Percentiles rank a stretch among this genome's conserved stretches.
Conservation (phyloP, 2,888 invertebrate genomes). For the Oscheius sp. region DNA sequence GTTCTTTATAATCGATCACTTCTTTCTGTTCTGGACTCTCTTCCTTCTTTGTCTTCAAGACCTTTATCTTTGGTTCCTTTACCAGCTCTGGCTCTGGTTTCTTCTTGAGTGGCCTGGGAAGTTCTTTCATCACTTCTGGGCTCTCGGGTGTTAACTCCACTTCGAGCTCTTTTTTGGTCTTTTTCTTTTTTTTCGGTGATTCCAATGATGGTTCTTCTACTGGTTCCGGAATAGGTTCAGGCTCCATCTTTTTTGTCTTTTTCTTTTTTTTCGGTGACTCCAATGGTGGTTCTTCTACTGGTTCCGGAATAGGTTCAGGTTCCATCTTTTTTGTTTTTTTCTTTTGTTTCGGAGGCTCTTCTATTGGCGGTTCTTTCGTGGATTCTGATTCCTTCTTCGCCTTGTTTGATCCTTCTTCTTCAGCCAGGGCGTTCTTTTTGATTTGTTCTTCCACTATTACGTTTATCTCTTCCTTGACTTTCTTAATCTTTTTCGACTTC, state of each 20-base stretch:
- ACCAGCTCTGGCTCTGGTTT: conserved; percentile 1
- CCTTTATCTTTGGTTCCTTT: conserved; percentile 15
- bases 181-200: conserved; percentile 33
- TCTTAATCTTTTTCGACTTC: too few relatives aligned
- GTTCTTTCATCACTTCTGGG: not conserved
- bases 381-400: not conserved
- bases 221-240: conserved; percentile 15
- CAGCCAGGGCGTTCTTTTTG: not conserved
- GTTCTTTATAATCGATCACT: conserved; percentile 13
- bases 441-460: too few relatives aligned
- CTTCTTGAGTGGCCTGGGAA: not conserved
- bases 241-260: conserved; percentile 21
- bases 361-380: not conserved
- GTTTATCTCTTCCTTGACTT: too few relatives aligned
- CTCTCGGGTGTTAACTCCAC: not conserved
- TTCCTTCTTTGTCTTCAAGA: conserved; percentile 31
- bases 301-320: conserved; percentile 11
- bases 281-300: conserved; percentile 29
- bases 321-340: conserved; percentile 34
- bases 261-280: conserved; percentile 15
- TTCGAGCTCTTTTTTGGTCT: conserved; percentile 20
- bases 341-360: not conserved
- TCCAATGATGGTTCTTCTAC: conserved; percentile 33
- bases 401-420: not conserved
- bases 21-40: conserved; percentile 31